These are phyloP conservation scores for Hyperoodon ampullatus DNA, from an alignment of 2,113 vertebrate genomes.

Conservation along the genomic window DNA sequence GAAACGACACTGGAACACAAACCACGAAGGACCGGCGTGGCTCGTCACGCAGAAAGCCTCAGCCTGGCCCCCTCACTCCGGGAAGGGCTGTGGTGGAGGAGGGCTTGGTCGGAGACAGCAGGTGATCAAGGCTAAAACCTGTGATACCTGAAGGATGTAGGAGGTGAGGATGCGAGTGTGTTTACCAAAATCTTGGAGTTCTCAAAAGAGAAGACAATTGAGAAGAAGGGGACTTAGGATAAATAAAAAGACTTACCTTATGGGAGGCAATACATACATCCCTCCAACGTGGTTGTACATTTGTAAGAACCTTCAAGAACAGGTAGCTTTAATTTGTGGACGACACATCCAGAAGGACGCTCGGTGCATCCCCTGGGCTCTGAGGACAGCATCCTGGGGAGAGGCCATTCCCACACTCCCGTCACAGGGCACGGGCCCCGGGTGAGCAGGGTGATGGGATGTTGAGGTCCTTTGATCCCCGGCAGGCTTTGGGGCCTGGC, in stretches of 20 bases:
- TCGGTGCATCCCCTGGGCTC: background rate
- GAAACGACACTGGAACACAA: background rate
- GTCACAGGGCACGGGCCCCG: accelerated
- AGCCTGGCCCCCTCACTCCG: accelerated
- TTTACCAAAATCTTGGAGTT: background rate
- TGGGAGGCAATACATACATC: background rate
- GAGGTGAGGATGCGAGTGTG: background rate
- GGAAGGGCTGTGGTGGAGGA: background rate
- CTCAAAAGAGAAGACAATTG: background rate
- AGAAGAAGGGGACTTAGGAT: background rate
- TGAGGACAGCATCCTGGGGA: background rate
- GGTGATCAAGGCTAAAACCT: background rate
- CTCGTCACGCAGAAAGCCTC: accelerated
- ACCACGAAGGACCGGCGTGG: background rate
- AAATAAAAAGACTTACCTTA: background rate
- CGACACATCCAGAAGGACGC: background rate
- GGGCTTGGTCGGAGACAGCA: background rate
- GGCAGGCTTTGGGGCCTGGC: background rate
- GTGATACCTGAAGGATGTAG: background rate
- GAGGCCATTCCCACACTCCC: accelerated
- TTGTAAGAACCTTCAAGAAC: too few species aligned
- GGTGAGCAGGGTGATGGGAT: accelerated
- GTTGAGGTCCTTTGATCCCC: accelerated
- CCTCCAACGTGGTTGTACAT: background rate
- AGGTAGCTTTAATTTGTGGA: background rate